Evolutionary conservation across 2,888 invertebrate genomes (phyloP).

Genomic region (Drosophila eohydei): DNA sequence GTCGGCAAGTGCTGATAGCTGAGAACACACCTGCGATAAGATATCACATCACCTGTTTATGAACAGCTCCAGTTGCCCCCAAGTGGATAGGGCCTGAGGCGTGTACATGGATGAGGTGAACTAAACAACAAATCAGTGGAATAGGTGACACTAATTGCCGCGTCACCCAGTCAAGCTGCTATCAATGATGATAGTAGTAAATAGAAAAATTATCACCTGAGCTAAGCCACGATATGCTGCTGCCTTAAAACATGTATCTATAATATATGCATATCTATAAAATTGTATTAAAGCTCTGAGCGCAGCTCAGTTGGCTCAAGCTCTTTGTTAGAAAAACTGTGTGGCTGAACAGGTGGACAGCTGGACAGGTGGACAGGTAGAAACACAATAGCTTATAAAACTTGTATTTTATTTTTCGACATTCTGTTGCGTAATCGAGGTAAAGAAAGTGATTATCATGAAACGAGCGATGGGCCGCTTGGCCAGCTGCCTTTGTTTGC

Average conservation of each 20-base stretch:
- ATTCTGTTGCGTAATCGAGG: constrained; percentile 44
- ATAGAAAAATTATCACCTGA: constrained; percentile 13
- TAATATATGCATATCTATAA: constrained; percentile 19
- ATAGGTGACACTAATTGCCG: not conserved
- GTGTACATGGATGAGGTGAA: not conserved
- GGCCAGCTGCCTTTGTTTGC: constrained; percentile 20
- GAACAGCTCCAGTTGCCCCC: not conserved
- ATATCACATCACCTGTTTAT: not conserved
- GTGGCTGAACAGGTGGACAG: not conserved
- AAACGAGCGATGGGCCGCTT: constrained; percentile 20
- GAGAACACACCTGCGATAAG: constrained; percentile 23
- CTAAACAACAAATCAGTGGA: not conserved
- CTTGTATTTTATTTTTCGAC: constrained; percentile 11
- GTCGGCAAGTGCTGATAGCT: not conserved
- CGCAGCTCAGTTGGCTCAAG: constrained; percentile 34
- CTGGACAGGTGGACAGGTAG: not conserved
- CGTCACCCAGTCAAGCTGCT: not conserved
- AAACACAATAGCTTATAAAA: constrained; percentile 1
- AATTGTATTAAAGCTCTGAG: not conserved
- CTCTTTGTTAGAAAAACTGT: constrained; percentile 20
- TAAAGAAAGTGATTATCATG: constrained; percentile 58
- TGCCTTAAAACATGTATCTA: not conserved
- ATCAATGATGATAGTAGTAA: too few species aligned
- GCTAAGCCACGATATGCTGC: constrained; percentile 9
- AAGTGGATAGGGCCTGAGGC: too few species aligned